These are phyloP conservation scores for Tenthredo notha DNA, from an alignment of 2,888 invertebrate species.

Conservation along the genomic window DNA sequence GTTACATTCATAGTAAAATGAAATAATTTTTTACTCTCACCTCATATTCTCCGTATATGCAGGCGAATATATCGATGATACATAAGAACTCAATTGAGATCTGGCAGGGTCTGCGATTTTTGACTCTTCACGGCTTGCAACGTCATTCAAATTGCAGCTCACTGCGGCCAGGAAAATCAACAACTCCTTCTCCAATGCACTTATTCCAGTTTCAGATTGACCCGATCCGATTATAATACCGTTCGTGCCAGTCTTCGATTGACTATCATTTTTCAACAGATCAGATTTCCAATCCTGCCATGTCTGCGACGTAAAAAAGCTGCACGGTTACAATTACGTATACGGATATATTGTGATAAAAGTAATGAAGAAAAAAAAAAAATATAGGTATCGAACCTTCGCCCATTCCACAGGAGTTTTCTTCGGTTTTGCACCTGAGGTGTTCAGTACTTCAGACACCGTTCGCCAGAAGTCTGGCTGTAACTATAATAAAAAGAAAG, in stretches of 20 bases:
- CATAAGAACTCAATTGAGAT: neutral
- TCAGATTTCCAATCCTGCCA: conserved; percentile 30
- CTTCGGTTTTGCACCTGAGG: neutral
- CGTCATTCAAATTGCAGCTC: neutral
- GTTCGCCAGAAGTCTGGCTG: conserved; percentile 14
- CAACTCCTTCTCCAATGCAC: neutral
- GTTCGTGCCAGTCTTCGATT: neutral
- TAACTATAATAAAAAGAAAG: neutral
- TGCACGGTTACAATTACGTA: neutral
- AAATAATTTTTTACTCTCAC: neutral
- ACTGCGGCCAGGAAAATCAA: conserved; percentile 2
- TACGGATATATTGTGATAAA: neutral
- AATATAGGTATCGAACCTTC: neutral
- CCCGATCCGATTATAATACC: neutral
- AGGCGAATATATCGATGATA: neutral
- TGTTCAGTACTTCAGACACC: conserved; percentile 14
- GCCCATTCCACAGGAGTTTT: conserved; percentile 10
- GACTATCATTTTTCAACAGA: neutral
- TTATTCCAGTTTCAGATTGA: neutral
- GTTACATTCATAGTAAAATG: neutral
- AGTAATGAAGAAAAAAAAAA: neutral
- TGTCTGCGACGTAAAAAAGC: neutral
- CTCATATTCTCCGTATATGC: neutral
- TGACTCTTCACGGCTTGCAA: neutral
- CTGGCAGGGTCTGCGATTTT: neutral